Conservation (phyloP, 2,888 invertebrate species). For the Stenotaenia linearis region DNA sequence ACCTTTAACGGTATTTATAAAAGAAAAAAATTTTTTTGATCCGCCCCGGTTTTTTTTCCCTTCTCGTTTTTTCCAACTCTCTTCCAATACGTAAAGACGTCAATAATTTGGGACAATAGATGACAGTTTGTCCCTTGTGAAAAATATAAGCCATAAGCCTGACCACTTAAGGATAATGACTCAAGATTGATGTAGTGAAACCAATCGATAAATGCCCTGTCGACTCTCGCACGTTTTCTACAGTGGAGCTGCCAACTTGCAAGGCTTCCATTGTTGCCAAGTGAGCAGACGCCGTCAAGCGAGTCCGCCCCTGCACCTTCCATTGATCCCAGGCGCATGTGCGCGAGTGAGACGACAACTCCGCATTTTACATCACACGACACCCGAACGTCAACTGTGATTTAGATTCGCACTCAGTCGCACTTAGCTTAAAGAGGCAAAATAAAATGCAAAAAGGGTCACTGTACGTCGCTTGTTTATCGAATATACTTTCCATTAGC, state of each 20-base stretch:
- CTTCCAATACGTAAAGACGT: not conserved
- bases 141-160: constrained; percentile 21
- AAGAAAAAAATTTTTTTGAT: not conserved
- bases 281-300: constrained; percentile 26
- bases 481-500: not conserved
- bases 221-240: constrained; percentile 19
- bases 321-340: constrained; percentile 26
- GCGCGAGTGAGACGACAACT: constrained; percentile 20
- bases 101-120: constrained; percentile 19
- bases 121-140: constrained; percentile 3
- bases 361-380: constrained; percentile 16
- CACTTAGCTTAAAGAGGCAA: constrained; percentile 8
- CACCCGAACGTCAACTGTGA: constrained; percentile 23
- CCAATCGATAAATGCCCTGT: constrained; percentile 26
- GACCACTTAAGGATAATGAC: constrained; percentile 26
- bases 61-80: not conserved
- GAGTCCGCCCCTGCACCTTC: constrained; percentile 11
- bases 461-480: not conserved
- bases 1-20: not conserved
- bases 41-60: not conserved
- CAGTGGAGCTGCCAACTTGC: constrained; percentile 21
- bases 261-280: constrained; percentile 12
- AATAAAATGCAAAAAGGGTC: not conserved
- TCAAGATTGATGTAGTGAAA: constrained; percentile 24
- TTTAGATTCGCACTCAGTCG: constrained; percentile 12